A percentile compares a stretch with the other conserved stretches of the same genome.
phyloP scores from a whole-genome alignment of 2,888 invertebrate species.

The Phyllotreta striolata region DNA sequence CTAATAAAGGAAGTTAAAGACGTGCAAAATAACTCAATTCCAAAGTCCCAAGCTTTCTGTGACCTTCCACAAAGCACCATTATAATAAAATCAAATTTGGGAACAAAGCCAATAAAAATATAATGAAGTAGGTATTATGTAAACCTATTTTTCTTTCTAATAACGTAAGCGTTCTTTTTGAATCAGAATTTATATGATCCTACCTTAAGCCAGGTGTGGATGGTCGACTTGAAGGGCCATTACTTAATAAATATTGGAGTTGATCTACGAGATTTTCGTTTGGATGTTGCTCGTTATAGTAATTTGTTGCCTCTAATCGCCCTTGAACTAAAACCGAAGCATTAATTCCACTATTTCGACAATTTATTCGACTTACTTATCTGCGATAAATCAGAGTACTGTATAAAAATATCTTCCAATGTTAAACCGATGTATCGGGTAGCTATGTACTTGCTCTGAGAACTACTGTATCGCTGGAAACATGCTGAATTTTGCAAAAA shows the following conservation, averaged over 20 bases:
- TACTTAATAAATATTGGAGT: conserved; percentile 53
- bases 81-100: neutral
- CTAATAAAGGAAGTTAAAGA: neutral
- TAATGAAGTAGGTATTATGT: neutral
- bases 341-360: conserved; percentile 2
- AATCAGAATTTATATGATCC: neutral
- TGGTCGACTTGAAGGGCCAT: conserved; percentile 36
- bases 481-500: conserved; percentile 53
- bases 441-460: conserved; percentile 51
- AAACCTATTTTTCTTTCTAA: too few relatives aligned
- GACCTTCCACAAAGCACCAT: conserved; percentile 1
- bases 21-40: neutral
- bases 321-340: conserved; percentile 53
- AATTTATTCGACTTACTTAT: conserved; percentile 50
- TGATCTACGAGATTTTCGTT: conserved; percentile 50
- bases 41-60: conserved; percentile 5
- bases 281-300: conserved; percentile 47
- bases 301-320: conserved; percentile 54
- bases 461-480: conserved; percentile 47
- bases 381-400: conserved; percentile 56
- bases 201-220: conserved; percentile 47
- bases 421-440: conserved; percentile 56
- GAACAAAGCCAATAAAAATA: neutral
- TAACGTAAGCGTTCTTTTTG: neutral
- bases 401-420: conserved; percentile 55